Evolutionary conservation across 2,888 invertebrate species (phyloP).

Genomic region (Antitype chi): DNA sequence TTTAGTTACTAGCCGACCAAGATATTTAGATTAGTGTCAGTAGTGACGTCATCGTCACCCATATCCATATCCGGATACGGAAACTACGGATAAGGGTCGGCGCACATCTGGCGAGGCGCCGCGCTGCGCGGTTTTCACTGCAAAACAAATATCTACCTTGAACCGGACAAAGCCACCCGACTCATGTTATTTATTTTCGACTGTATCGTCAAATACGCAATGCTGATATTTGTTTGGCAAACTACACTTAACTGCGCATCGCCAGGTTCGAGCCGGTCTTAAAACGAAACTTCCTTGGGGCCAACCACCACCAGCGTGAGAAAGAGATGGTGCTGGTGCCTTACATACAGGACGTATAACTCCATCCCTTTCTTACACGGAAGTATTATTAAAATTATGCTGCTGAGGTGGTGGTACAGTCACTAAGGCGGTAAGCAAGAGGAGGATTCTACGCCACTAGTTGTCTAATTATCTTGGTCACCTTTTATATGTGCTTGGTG

Average conservation of each 20-base stretch:
- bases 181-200: background rate
- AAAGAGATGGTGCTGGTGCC: background rate
- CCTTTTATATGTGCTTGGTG: background rate
- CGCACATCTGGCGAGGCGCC: background rate
- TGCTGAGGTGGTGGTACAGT: background rate
- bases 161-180: background rate
- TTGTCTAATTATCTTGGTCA: constrained; percentile 33
- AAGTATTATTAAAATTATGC: background rate
- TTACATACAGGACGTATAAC: background rate
- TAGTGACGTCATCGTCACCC: background rate
- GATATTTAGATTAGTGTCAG: constrained; percentile 12
- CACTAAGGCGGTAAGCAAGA: background rate
- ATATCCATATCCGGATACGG: background rate
- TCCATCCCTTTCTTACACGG: background rate
- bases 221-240: constrained; percentile 7
- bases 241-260: background rate
- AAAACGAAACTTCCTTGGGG: background rate
- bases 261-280: background rate
- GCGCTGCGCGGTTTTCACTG: background rate
- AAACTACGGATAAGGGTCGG: too few relatives aligned
- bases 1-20: constrained; percentile 42
- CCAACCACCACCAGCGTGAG: background rate
- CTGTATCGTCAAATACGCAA: background rate
- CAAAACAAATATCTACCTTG: constrained; percentile 8
- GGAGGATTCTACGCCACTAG: background rate